Percentiles rank a stretch among this genome's conserved stretches.
phyloP scores from a whole-genome alignment of 1,140 invertebrate genomes.

The Macrosteles quadrilineatus region DNA sequence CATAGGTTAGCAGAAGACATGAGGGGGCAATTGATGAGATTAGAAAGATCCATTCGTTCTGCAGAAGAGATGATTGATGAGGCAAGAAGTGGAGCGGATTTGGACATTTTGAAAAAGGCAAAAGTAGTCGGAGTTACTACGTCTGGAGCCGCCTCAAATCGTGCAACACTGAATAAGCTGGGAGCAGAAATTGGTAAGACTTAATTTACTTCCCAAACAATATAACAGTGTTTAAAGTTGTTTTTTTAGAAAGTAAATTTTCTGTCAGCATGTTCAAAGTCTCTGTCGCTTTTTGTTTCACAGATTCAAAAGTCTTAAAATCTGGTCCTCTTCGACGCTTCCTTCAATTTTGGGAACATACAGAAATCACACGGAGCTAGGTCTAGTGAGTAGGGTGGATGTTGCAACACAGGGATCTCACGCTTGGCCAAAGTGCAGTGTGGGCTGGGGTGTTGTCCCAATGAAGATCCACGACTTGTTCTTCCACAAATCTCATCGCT shows the following conservation, averaged over 20 bases:
- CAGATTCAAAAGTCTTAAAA: too few species aligned
- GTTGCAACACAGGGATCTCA: too few species aligned
- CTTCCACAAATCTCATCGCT: conserved; percentile 34
- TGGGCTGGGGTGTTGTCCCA: conserved; percentile 35
- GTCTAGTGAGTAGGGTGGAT: too few species aligned
- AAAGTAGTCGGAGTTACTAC: neutral
- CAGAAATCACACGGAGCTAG: too few species aligned
- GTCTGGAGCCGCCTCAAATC: neutral
- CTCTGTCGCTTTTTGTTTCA: too few species aligned
- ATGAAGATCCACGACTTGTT: conserved; percentile 33
- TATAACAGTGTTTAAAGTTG: too few species aligned
- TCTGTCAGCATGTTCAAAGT: too few species aligned
- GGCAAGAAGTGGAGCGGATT: conserved; percentile 32
- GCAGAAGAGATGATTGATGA: neutral
- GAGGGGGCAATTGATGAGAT: neutral
- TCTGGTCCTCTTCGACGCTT: too few species aligned
- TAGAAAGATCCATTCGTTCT: neutral
- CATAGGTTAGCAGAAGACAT: neutral
- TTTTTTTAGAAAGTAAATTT: too few species aligned
- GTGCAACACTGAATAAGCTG: neutral
- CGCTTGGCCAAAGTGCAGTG: conserved; percentile 3
- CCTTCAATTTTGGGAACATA: too few species aligned
- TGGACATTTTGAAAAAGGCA: neutral
- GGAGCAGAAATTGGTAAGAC: neutral
- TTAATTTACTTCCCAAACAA: neutral